Percentiles rank a stretch among this genome's conserved stretches.
These are phyloP conservation scores for Phyllopteryx taeniolatus DNA, from an alignment of 2,113 vertebrate genomes.

Conservation along the genomic window DNA sequence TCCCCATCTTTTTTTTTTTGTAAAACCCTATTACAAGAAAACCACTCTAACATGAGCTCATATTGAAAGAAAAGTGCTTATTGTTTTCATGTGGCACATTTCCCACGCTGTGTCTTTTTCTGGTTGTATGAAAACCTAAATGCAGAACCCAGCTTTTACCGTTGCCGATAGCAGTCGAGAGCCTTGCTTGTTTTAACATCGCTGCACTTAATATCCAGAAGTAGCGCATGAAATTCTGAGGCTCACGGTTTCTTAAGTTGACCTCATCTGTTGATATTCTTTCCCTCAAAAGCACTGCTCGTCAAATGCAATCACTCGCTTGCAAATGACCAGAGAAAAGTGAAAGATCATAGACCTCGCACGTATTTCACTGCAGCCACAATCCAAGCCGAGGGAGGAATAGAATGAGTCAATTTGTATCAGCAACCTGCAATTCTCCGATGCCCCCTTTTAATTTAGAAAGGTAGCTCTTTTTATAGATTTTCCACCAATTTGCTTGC, in stretches of 20 bases:
- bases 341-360: slow-evolving; percentile 45
- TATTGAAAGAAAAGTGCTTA: slow-evolving; percentile 51
- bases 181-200: slow-evolving; percentile 32
- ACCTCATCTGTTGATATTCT: slow-evolving; percentile 57
- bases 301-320: slow-evolving; percentile 58
- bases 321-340: slow-evolving; percentile 50
- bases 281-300: slow-evolving; percentile 45
- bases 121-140: slow-evolving; percentile 29
- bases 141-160: slow-evolving; percentile 30
- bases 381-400: slow-evolving; percentile 27
- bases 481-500: slow-evolving; percentile 18
- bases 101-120: slow-evolving; percentile 5
- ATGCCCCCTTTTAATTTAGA: slow-evolving; percentile 7
- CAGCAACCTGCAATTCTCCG: slow-evolving; percentile 14
- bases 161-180: slow-evolving; percentile 27
- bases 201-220: slow-evolving; percentile 45
- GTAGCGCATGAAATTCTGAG: slow-evolving; percentile 35
- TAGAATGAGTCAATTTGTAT: slow-evolving; percentile 39
- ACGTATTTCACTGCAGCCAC: slow-evolving; percentile 36
- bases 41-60: slow-evolving; percentile 17
- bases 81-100: slow-evolving; percentile 42
- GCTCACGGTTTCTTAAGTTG: slow-evolving; percentile 46
- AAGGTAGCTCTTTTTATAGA: slow-evolving; percentile 13
- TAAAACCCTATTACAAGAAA: slow-evolving; percentile 51
- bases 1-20: slow-evolving; percentile 43